Conservation (phyloP, 2,888 invertebrate genomes). For the Trachelus troglodyta region DNA sequence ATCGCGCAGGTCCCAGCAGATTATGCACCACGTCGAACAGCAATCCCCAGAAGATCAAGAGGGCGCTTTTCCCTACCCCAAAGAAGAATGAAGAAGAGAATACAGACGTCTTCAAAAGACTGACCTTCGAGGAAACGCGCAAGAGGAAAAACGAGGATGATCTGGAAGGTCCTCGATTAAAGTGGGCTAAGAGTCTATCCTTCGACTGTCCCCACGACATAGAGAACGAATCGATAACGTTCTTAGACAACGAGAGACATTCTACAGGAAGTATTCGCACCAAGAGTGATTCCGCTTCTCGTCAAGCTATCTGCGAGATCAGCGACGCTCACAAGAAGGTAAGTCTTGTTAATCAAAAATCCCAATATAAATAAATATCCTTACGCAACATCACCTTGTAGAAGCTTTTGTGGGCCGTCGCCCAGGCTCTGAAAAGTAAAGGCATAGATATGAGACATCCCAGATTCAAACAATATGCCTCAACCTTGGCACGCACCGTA, state of each 20-base stretch:
- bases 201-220: conserved; percentile 65
- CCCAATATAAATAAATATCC: neutral
- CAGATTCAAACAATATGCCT: conserved; percentile 78
- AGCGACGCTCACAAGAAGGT: conserved; percentile 77
- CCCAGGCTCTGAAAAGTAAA: conserved; percentile 78
- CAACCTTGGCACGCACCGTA: conserved; percentile 76
- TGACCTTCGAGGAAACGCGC: conserved; percentile 40
- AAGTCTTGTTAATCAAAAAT: conserved; percentile 18
- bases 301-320: conserved; percentile 66
- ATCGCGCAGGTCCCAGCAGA: conserved; percentile 62
- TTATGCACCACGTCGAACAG: conserved; percentile 34
- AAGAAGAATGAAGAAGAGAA: conserved; percentile 44
- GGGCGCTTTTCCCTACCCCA: conserved; percentile 76
- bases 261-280: conserved; percentile 44
- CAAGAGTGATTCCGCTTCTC: conserved; percentile 37
- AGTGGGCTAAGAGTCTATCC: conserved; percentile 69
- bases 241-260: conserved; percentile 46
- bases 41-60: conserved; percentile 72
- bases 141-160: conserved; percentile 60
- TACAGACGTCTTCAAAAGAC: conserved; percentile 13
- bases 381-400: conserved; percentile 59
- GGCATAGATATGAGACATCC: conserved; percentile 78
- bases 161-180: conserved; percentile 51
- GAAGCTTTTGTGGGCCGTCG: conserved; percentile 87
- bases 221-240: conserved; percentile 38